Conservation (phyloP, 2,797 vertebrate genomes). For the Syngnathus acus region DNA sequence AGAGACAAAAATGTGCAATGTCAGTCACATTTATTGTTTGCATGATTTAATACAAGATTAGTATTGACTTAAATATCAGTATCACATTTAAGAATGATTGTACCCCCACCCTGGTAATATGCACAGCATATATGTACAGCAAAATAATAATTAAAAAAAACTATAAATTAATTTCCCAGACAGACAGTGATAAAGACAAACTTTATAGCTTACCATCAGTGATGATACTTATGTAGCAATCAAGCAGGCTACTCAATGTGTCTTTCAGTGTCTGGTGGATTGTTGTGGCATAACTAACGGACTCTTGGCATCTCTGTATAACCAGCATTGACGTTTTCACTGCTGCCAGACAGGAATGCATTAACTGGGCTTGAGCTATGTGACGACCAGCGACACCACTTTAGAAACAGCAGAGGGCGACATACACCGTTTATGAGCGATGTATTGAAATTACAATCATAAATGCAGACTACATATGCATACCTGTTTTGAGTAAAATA, state of each 20-base stretch:
- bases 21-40: neutral
- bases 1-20: neutral
- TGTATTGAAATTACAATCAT: neutral
- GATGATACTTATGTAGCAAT: slow-evolving; percentile 74
- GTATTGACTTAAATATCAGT: neutral
- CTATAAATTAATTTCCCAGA: too few relatives aligned
- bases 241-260: slow-evolving; percentile 74
- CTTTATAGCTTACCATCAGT: slow-evolving; percentile 71
- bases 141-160: too few relatives aligned
- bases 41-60: neutral
- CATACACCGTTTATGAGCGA: slow-evolving; percentile 17
- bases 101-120: too few relatives aligned
- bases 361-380: slow-evolving; percentile 83
- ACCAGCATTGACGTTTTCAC: slow-evolving; percentile 85
- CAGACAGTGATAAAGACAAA: neutral
- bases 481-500: slow-evolving; percentile 82
- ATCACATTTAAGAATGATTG: neutral
- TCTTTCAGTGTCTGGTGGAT: slow-evolving; percentile 48
- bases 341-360: slow-evolving; percentile 80
- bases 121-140: too few relatives aligned
- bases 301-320: slow-evolving; percentile 77
- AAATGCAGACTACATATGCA: slow-evolving; percentile 10
- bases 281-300: slow-evolving; percentile 44
- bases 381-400: slow-evolving; percentile 77
- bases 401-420: slow-evolving; percentile 36